Percentiles rank a stretch among this genome's conserved stretches.
Evolutionary conservation across 2,113 vertebrate genomes (phyloP).

Genomic region (Craseonycteris thonglongyai): DNA sequence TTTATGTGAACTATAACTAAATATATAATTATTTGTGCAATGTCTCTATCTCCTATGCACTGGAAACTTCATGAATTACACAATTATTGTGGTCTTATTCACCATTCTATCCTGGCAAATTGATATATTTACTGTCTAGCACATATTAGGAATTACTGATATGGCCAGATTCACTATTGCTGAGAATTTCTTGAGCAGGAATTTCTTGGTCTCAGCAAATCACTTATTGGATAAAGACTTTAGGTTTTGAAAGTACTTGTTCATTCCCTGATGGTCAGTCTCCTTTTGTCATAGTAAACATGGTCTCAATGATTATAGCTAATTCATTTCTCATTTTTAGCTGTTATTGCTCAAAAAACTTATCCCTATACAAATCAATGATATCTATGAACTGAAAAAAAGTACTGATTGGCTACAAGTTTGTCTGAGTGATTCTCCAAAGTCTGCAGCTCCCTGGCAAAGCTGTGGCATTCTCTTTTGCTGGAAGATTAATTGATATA

Average conservation of each 20-base stretch:
- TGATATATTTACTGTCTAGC: background rate
- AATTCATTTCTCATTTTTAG: background rate
- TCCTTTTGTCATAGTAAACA: background rate
- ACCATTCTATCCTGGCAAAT: background rate
- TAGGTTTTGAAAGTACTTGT: background rate
- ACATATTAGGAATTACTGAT: background rate
- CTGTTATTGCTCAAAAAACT: background rate
- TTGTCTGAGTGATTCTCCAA: background rate
- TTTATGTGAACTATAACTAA: background rate
- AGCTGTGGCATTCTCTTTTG: background rate
- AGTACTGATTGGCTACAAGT: background rate
- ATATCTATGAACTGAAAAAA: background rate
- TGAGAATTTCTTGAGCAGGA: background rate
- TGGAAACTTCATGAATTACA: background rate
- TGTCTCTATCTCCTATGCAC: background rate
- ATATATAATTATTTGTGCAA: background rate
- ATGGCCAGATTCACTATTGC: background rate
- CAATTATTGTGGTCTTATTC: background rate
- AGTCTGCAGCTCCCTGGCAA: background rate
- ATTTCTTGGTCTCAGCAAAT: background rate
- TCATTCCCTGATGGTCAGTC: background rate
- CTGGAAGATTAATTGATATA: background rate
- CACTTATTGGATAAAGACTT: background rate
- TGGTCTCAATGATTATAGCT: background rate
- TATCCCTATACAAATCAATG: background rate